A percentile compares a stretch with the other conserved stretches of the same genome.
phyloP scores from a whole-genome alignment of 1,140 invertebrate species.

The Helicorthomorpha holstii region DNA sequence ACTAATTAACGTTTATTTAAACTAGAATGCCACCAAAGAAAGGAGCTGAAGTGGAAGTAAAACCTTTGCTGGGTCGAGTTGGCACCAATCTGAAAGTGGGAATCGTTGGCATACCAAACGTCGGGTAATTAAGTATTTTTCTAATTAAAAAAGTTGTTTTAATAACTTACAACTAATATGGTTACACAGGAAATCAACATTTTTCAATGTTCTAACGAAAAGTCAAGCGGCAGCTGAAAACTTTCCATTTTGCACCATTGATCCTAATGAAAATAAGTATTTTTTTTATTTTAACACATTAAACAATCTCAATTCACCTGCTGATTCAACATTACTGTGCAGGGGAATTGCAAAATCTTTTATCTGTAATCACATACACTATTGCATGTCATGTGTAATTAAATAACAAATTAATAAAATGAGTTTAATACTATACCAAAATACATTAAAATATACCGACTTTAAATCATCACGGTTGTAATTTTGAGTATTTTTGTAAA shows the following conservation, averaged over 20 bases:
- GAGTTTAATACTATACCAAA: too few species aligned
- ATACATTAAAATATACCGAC: too few species aligned
- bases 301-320: too few species aligned
- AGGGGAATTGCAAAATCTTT: too few species aligned
- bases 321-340: too few species aligned
- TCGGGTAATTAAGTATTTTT: conserved; percentile 39
- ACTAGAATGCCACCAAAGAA: conserved; percentile 3
- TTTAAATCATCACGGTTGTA: too few species aligned
- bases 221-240: conserved; percentile 92
- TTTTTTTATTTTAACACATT: conserved; percentile 1
- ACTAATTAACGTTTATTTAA: too few species aligned
- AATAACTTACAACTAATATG: conserved; percentile 45
- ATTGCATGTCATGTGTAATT: too few species aligned
- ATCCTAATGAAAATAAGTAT: conserved; percentile 99
- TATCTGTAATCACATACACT: too few species aligned
- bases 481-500: too few species aligned
- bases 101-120: conserved; percentile 90
- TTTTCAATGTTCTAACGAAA: conserved; percentile 98
- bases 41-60: conserved; percentile 1
- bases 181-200: conserved; percentile 70
- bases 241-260: conserved; percentile 99
- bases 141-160: conserved; percentile 10
- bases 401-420: too few species aligned
- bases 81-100: conserved; percentile 95
- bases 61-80: conserved; percentile 73